A percentile compares a stretch with the other conserved stretches of the same genome.
phyloP scores from a whole-genome alignment of 2,888 invertebrate genomes.

The Aromia moschata region DNA sequence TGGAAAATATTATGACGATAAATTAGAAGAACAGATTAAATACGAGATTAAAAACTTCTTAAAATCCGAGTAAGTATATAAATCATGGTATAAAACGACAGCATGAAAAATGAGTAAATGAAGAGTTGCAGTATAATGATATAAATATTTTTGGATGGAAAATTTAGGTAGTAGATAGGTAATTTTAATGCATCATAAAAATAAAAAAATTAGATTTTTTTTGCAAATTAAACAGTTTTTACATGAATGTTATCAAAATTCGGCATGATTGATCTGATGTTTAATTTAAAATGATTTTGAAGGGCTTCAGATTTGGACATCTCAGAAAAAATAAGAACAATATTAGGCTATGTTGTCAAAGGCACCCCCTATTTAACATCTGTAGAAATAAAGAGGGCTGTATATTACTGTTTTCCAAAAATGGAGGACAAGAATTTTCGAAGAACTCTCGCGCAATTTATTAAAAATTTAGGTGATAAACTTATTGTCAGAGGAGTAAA shows the following conservation, averaged over 20 bases:
- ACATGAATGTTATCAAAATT: neutral
- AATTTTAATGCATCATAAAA: no score
- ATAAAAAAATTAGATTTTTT: neutral
- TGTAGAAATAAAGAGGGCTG: constrained; percentile 60
- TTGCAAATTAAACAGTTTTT: neutral
- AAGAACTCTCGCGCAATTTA: constrained; percentile 59
- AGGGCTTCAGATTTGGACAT: constrained; percentile 37
- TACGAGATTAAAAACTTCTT: constrained; percentile 63
- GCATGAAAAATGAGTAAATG: no score
- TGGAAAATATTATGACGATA: constrained; percentile 67
- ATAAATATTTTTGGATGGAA: no score
- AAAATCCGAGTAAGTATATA: constrained; percentile 8
- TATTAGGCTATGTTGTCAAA: constrained; percentile 62
- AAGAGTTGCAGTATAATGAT: no score
- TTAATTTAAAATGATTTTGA: constrained; percentile 6
- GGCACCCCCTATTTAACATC: constrained; percentile 57
- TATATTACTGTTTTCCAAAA: constrained; percentile 57
- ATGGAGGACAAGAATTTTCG: constrained; percentile 61
- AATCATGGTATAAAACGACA: no score
- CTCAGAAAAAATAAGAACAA: constrained; percentile 54
- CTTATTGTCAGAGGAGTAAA: constrained; percentile 61
- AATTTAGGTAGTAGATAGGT: no score
- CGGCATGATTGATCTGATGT: neutral
- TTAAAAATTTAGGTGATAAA: constrained; percentile 62
- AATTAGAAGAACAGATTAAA: constrained; percentile 62